Percentiles rank a stretch among this genome's conserved stretches.
These are phyloP conservation scores for Poeciliopsis infans DNA, from an alignment of 2,797 vertebrate genomes.

Conservation along the genomic window DNA sequence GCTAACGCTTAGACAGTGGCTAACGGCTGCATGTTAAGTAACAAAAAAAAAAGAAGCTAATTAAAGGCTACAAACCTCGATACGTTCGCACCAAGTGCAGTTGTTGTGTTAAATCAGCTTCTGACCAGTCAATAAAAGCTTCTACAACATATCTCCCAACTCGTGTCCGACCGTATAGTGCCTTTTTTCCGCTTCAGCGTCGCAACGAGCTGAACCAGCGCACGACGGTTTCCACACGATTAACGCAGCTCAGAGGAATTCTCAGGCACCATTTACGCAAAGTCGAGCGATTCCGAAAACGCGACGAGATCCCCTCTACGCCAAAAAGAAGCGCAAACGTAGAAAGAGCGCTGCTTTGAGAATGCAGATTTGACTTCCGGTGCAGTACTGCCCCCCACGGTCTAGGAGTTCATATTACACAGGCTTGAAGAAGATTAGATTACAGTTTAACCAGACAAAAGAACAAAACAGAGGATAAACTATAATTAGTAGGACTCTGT, in stretches of 20 bases:
- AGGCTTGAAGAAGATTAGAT: neutral
- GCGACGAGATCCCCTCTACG: conserved; percentile 10
- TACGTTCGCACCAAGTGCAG: conserved; percentile 39
- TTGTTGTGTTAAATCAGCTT: conserved; percentile 11
- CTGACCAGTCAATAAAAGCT: neutral
- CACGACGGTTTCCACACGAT: conserved; percentile 62
- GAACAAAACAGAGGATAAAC: too few relatives aligned
- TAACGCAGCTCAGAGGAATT: conserved; percentile 40
- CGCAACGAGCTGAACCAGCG: conserved; percentile 38
- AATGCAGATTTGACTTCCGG: conserved; percentile 69
- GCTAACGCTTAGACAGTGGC: conserved; percentile 48
- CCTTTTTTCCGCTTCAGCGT: conserved; percentile 16
- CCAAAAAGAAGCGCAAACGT: conserved; percentile 39
- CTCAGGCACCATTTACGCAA: conserved; percentile 48
- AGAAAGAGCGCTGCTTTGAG: conserved; percentile 20
- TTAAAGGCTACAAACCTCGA: conserved; percentile 22
- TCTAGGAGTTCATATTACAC: conserved; percentile 5
- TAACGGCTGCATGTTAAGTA: conserved; percentile 8
- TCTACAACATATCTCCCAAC: conserved; percentile 59
- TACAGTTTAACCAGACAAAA: neutral
- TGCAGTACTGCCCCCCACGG: conserved; percentile 10
- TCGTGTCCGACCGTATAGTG: neutral
- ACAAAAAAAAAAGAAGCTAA: conserved; percentile 9
- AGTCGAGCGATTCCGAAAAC: accelerated
- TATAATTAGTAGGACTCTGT: neutral